These are phyloP conservation scores for Gorsachius goisagi DNA, from an alignment of 2,113 vertebrate species.

Conservation along the genomic window DNA sequence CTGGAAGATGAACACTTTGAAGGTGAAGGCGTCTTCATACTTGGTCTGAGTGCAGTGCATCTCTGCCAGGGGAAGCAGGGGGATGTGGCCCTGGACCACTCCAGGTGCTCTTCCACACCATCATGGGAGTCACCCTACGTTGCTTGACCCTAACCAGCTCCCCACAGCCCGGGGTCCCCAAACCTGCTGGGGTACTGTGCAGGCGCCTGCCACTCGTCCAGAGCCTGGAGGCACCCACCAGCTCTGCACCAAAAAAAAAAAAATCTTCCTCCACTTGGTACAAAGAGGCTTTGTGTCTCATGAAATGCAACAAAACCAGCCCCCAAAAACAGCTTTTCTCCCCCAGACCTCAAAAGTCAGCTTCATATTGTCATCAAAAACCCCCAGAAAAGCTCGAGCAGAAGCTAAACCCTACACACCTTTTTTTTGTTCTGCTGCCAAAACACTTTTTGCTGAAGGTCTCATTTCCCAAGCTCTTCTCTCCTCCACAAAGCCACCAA, in stretches of 20 bases:
- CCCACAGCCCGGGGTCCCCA: not conserved
- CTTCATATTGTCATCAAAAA: not conserved
- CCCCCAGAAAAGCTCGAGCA: not conserved
- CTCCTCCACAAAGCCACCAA: too few species aligned
- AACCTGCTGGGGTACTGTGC: not conserved
- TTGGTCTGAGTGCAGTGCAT: conserved; percentile 63
- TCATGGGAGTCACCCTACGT: rapidly evolving
- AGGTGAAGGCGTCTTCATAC: conserved; percentile 58
- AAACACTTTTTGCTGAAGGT: not conserved
- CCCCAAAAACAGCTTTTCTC: not conserved
- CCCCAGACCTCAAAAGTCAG: not conserved
- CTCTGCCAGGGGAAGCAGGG: conserved; percentile 8
- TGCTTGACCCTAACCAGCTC: rapidly evolving
- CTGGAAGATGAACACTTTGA: conserved; percentile 68
- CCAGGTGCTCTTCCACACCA: not conserved
- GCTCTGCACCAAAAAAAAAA: not conserved
- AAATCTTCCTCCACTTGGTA: not conserved
- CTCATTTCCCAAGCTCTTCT: not conserved
- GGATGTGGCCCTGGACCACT: not conserved
- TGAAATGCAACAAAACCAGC: not conserved
- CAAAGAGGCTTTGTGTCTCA: not conserved
- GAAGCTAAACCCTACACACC: not conserved
- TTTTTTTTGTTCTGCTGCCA: not conserved
- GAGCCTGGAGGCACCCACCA: rapidly evolving
- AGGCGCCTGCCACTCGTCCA: not conserved